phyloP scores from a whole-genome alignment of 2,113 vertebrate species.

The Thomomys bottae region DNA sequence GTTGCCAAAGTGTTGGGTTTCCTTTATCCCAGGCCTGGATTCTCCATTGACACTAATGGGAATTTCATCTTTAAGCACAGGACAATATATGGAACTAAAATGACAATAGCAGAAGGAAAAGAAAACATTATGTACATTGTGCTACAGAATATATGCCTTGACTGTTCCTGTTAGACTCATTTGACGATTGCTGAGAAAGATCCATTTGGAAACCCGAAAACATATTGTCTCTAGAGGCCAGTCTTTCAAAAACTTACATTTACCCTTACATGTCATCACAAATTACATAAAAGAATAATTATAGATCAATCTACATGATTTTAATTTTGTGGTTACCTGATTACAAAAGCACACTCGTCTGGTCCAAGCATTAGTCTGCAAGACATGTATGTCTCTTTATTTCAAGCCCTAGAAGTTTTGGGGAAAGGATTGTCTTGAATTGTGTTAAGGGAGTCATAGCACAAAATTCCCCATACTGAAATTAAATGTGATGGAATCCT shows the following conservation, averaged over 20 bases:
- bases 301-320: slow-evolving; percentile 68
- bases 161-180: slow-evolving; percentile 76
- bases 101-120: slow-evolving; percentile 77
- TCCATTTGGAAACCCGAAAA: slow-evolving; percentile 69
- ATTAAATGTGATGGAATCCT: slow-evolving; percentile 80
- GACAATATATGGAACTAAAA: slow-evolving; percentile 59
- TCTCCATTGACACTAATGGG: slow-evolving; percentile 64
- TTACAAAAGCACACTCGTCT: slow-evolving; percentile 63
- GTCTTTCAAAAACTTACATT: slow-evolving; percentile 71
- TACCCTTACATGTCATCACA: slow-evolving; percentile 73
- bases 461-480: slow-evolving; percentile 79
- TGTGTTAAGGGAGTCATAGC: slow-evolving; percentile 74
- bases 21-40: slow-evolving; percentile 61
- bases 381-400: slow-evolving; percentile 47
- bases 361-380: slow-evolving; percentile 55
- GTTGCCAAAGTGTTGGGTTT: slow-evolving; percentile 72
- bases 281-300: slow-evolving; percentile 76
- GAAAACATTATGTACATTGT: slow-evolving; percentile 57
- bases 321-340: slow-evolving; percentile 76
- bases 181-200: slow-evolving; percentile 64
- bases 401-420: slow-evolving; percentile 68
- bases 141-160: slow-evolving; percentile 53
- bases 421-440: slow-evolving; percentile 46
- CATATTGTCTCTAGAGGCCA: slow-evolving; percentile 59
- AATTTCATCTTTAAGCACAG: slow-evolving; percentile 58